Conservation (phyloP, 2,113 vertebrate species). For the Macrotus californicus region DNA sequence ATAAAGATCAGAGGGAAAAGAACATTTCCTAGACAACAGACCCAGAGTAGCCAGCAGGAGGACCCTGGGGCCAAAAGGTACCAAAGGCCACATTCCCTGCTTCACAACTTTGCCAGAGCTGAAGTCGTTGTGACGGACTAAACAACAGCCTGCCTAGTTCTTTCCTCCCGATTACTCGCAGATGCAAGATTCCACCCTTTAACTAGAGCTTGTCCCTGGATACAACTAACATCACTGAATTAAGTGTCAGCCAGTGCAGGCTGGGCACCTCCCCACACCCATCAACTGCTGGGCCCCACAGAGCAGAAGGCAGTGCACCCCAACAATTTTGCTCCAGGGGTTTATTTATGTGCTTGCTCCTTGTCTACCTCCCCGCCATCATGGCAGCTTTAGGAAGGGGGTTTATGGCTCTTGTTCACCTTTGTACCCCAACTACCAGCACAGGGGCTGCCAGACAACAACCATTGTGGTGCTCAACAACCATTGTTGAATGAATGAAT, state of each 20-base stretch:
- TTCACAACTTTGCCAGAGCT: background rate
- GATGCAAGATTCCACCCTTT: background rate
- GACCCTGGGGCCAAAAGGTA: background rate
- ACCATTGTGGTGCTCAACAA: background rate
- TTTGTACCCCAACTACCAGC: background rate
- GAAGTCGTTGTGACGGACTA: background rate
- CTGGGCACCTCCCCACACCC: background rate
- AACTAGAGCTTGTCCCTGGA: background rate
- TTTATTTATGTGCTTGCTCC: background rate
- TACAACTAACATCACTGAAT: background rate
- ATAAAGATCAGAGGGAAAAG: background rate
- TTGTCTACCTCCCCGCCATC: background rate
- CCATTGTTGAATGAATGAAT: background rate
- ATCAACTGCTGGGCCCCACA: background rate
- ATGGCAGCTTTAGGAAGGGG: background rate
- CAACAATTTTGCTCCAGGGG: background rate
- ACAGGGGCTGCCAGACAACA: background rate
- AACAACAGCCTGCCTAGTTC: background rate
- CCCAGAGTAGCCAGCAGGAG: background rate
- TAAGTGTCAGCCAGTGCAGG: background rate
- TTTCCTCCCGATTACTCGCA: background rate
- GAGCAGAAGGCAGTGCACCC: background rate
- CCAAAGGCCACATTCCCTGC: background rate
- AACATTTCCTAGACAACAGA: background rate
- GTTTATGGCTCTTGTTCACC: background rate